Conservation (phyloP, 2,888 invertebrate genomes). For the Ectemnius continuus region DNA sequence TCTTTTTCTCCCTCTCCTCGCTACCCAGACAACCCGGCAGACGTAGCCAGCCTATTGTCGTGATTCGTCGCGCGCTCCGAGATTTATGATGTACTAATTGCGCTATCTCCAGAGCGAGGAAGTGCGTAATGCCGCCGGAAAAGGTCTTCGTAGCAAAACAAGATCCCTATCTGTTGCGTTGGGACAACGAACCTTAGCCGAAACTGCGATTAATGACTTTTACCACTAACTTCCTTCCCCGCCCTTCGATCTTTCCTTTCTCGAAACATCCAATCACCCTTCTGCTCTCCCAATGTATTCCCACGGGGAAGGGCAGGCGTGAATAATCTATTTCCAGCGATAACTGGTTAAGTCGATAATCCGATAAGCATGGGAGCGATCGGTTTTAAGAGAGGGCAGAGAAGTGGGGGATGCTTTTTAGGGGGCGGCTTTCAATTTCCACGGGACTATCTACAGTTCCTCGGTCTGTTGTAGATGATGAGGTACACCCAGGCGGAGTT, state of each 20-base stretch:
- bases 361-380: background rate
- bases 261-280: background rate
- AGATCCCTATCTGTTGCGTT: background rate
- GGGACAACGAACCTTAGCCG: too few species aligned
- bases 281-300: background rate
- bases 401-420: background rate
- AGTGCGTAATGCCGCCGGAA: slow-evolving; percentile 16
- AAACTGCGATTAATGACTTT: background rate
- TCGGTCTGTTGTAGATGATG: slow-evolving; percentile 84
- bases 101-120: slow-evolving; percentile 4
- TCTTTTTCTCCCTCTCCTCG: too few species aligned
- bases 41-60: background rate
- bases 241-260: background rate
- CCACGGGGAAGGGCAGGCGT: background rate
- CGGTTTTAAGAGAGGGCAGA: background rate
- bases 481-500: slow-evolving; percentile 92
- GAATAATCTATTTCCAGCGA: background rate
- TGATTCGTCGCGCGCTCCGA: background rate
- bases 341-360: slow-evolving; percentile 4
- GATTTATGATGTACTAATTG: slow-evolving; percentile 34
- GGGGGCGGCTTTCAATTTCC: too few species aligned
- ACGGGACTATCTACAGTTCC: too few species aligned
- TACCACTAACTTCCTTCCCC: too few species aligned
- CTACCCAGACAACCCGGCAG: too few species aligned
- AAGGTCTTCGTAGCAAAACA: background rate